These are phyloP conservation scores for Bembecia ichneumoniformis DNA, from an alignment of 2,888 invertebrate genomes.

Conservation along the genomic window DNA sequence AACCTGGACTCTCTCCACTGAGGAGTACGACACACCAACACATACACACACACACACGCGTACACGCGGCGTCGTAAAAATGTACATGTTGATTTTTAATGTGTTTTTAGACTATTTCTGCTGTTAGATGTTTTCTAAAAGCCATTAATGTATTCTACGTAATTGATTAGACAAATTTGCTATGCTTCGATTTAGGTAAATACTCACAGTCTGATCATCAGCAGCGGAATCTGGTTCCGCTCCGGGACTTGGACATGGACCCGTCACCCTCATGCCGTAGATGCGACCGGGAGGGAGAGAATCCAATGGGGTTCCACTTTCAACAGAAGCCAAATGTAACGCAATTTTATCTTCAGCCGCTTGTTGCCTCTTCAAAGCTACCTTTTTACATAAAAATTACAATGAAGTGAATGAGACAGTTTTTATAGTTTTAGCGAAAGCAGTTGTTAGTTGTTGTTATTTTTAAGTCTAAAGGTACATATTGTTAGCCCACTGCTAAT, in stretches of 20 bases:
- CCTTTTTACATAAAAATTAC: constrained; percentile 60
- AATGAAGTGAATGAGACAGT: not conserved
- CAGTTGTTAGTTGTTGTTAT: not conserved
- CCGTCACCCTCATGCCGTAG: constrained; percentile 88
- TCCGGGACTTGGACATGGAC: constrained; percentile 74
- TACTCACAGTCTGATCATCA: constrained; percentile 52
- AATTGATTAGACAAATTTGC: too few relatives aligned
- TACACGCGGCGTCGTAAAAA: too few relatives aligned
- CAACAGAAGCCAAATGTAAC: constrained; percentile 85
- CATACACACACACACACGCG: too few relatives aligned
- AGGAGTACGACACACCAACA: too few relatives aligned
- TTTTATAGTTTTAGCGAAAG: not conserved
- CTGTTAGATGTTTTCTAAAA: too few relatives aligned
- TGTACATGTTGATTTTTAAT: too few relatives aligned
- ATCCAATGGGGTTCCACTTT: constrained; percentile 69
- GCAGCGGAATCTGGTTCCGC: constrained; percentile 57
- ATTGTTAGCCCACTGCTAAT: too few relatives aligned
- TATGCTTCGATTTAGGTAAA: too few relatives aligned
- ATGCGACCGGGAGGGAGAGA: constrained; percentile 91
- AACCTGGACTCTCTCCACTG: too few relatives aligned
- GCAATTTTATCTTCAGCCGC: constrained; percentile 98
- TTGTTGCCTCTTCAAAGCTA: constrained; percentile 95
- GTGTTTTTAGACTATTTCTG: too few relatives aligned
- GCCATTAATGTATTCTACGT: too few relatives aligned
- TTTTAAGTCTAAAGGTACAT: too few relatives aligned